Percentiles rank a stretch among this genome's conserved stretches.
Conservation (phyloP, 2,888 invertebrate species). For the Luperina testacea region DNA sequence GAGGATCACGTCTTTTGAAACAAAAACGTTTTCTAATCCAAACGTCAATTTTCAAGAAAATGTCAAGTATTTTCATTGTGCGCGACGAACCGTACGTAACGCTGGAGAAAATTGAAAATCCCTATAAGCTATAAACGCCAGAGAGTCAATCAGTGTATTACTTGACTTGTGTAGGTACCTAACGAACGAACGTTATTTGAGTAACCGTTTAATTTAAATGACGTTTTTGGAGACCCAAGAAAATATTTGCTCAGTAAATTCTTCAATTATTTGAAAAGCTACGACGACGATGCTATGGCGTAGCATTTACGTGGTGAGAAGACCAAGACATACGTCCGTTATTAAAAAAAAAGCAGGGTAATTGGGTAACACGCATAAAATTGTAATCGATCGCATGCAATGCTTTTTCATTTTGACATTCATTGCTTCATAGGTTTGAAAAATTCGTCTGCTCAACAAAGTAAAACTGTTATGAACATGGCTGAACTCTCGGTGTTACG, state of each 20-base stretch:
- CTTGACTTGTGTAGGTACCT: neutral
- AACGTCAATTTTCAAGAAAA: slow-evolving; percentile 31
- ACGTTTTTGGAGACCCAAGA: neutral
- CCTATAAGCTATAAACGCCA: neutral
- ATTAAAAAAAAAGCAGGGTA: too few species aligned
- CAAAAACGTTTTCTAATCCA: slow-evolving; percentile 1
- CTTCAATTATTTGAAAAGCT: neutral
- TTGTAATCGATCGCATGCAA: too few species aligned
- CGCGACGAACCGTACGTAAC: slow-evolving; percentile 27
- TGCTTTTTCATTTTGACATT: too few species aligned
- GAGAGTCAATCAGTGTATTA: slow-evolving; percentile 17
- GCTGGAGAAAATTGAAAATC: slow-evolving; percentile 40
- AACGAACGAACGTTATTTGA: slow-evolving; percentile 3
- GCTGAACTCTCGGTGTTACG: too few species aligned
- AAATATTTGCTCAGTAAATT: slow-evolving; percentile 6
- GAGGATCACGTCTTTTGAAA: neutral
- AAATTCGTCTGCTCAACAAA: too few species aligned
- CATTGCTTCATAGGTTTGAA: too few species aligned
- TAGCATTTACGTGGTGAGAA: neutral
- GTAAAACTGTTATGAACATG: too few species aligned
- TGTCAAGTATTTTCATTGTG: slow-evolving; percentile 29
- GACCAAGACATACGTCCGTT: neutral
- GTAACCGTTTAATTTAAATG: slow-evolving; percentile 1
- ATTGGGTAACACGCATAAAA: too few species aligned
- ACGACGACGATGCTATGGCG: neutral